Evolutionary conservation across 2,888 invertebrate species (phyloP), one percentile per base, ranked within the genome.

Genomic region (Gryllus longicercus): DNA sequence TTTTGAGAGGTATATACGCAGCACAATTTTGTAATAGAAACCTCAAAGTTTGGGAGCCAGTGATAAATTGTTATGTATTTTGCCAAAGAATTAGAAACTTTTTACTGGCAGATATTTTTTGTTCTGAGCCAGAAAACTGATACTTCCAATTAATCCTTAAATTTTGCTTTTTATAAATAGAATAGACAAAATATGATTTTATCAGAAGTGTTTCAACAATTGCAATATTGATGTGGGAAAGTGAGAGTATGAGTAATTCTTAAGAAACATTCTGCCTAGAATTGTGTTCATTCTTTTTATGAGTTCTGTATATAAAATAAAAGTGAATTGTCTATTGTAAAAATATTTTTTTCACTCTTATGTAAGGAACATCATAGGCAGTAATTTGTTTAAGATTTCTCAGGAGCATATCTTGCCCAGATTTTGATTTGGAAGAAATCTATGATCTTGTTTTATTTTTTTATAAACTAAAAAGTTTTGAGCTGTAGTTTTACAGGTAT

Each of bases 401-500:
- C 63, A 63, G 63, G 63, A 63, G 14, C 63, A n/a, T n/a, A 63
- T 63, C 14, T 63, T 63, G 14, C 63, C 63, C 12, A 14, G n/a
- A 18, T 63, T 63, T 14, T n/a, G 63, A n/a, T 63, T 38, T 38
- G 38, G 38, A 38, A 38, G 38, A 38, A 38, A 38, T 38, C 38
- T 38, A 38, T 38, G 38, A 38, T 38, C 38, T 38, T 63, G 63
- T 63, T 63, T 63, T 63, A 18, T 18, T 63, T 63, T 63, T 63
- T 38, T 38, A 18, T 63, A 63, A 63, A 63, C 63, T n/a, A 18
- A 63, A 63, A 63, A 63, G 0, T 12, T 38, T 63, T n/a, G 63
- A 63, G n/a, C 63, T 63, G 63, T 63, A 63, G 63, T 63, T 63
- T 63, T 63, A 63, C 63, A 63, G n/a, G 11, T 63, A 63, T 63